Evolutionary conservation across 2,797 vertebrate genomes (phyloP).

Genomic region (Loriculus beryllinus): DNA sequence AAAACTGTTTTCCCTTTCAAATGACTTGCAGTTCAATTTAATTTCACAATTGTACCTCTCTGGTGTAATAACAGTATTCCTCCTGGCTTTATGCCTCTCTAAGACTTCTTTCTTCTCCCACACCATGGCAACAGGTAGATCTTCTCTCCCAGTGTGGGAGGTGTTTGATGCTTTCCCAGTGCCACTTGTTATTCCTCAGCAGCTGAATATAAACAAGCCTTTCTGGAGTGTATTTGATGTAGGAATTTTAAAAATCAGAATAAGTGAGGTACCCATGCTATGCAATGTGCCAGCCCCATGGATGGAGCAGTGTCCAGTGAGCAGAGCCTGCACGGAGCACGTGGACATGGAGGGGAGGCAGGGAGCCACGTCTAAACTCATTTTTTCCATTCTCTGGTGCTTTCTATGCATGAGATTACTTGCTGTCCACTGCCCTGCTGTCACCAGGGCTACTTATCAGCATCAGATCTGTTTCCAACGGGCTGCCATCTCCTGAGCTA

Average conservation of each 20-base stretch:
- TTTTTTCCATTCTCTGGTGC: background rate
- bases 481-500: background rate
- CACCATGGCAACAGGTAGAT: background rate
- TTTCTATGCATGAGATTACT: background rate
- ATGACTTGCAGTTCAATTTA: slow-evolving; percentile 19
- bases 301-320: accelerated
- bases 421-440: background rate
- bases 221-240: background rate
- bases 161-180: background rate
- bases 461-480: background rate
- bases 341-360: background rate
- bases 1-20: slow-evolving; percentile 64
- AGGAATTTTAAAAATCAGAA: background rate
- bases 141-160: background rate
- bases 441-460: background rate
- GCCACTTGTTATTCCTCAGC: background rate
- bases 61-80: background rate
- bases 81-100: background rate
- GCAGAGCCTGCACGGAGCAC: background rate
- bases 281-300: background rate
- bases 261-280: background rate
- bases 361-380: accelerated
- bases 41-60: slow-evolving; percentile 11
- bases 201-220: background rate
- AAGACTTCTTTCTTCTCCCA: background rate